Evolutionary conservation across 1,140 invertebrate species (phyloP), one percentile per base, ranked within the genome.

Genomic region (Lasaia peninsularis): DNA sequence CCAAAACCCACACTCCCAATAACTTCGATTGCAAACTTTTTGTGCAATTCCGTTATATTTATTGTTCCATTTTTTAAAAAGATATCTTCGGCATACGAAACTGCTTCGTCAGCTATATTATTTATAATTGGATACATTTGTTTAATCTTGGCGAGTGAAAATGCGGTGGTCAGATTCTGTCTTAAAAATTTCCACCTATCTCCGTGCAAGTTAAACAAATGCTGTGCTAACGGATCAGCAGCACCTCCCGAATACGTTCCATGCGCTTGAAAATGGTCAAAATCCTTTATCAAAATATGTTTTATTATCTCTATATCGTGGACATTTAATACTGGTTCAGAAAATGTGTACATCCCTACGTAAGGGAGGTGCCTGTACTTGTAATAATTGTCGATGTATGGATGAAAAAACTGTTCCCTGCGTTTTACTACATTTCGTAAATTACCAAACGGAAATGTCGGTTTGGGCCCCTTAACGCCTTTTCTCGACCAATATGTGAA

Each of bases 1-100:
- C 93, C 93, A 69, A 93, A 93, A 7, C 91, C 92, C 32, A 92
- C 91, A 20, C 83, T 91, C 0, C 91, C 92, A 14, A 94, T 92
- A 0, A 93, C 90, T 73, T 94, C 93, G 35, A 92, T 93, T 0
- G 92, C 91, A 63, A 91, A 94, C 49, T 91, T 88, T 0, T 90
- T 90, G 48, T 92, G 89, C 1, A 92, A 65, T 14, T 93, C 91
- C 9, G 91, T 90, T 24, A 92, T 83, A 70, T 91, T 91, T 7
- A 91, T 66, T 0, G 73, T 31, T 37, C 75, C 57, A 0, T 58
- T 65, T 0, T 71, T 77, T 0, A 63, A 54, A 12, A 80, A 40
- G 1, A 75, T 57, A 2, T 60, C 35, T 10, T 81, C 75, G 1
- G 73, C 67, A 40, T 75, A 73, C 20, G 71, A 55, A 2, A 81